Base-by-base conservation (phyloP, 2,797 vertebrate species). In the Apodemus agrarius region DNA sequence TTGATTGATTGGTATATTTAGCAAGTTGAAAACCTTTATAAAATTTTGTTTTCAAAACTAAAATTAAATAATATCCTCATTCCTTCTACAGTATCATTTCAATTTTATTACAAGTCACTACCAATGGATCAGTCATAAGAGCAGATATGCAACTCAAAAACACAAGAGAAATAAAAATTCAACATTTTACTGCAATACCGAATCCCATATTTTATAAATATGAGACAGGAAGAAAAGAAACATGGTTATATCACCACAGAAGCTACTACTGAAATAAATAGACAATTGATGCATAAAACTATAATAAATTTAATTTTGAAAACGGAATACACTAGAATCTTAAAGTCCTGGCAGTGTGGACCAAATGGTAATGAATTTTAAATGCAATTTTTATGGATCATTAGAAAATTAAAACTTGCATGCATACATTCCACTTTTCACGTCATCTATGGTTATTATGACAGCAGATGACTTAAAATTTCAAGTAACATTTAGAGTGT, bases 381-480 rank as follows among this genome's bases (percentile, higher is more conserved):
- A 3, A 74, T 69, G 52, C 4, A n/a, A 63, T n/a, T 87, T 93
- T 75, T 83, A 40, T 87, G 19, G 65, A 14, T 1, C 16, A 34
- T 65, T 90, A 90, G 40, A n/a, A 86, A 86, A 46, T 29, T 40
- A 79, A 52, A 37, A 0, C 21, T 82, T 83, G 31, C 37, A 76
- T 37, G 52, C 13, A n/a, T 90, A 4, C 3, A 43, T 26, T 17
- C 16, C 4, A 49, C 89, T 83, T 57, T 72, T n/a, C 93, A 69
- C 4, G 75, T 24, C 34, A 54, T 57, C 29, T 91, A 16, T 82
- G 76, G 31, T 16, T 87, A 90, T 75, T 37, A 83, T 13, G 21
- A 3, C 10, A 91, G 59, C 0, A 90, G 97, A 95, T 94, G 0
- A 95, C 79, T 57, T 81, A 79, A 92, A 97, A 96, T 82, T 85